Evolutionary conservation across 2,113 vertebrate species (phyloP), one percentile per base, ranked within the genome.

Genomic region (Numenius arquata): DNA sequence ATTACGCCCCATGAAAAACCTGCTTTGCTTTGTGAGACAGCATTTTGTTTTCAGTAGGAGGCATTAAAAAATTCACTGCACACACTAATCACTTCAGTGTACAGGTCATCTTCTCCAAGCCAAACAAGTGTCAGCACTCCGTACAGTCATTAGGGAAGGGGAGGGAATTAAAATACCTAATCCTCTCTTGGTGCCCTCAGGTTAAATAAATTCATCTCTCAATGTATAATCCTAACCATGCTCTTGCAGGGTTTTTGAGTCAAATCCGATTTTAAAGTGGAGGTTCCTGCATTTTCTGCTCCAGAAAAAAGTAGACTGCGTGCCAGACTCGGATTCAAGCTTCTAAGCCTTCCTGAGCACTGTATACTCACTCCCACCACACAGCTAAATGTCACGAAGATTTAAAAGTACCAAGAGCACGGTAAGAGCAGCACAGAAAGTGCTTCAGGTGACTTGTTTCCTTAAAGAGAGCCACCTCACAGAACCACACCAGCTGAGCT

Each of bases 131-230:
- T 93, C 95, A 96, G 88, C 92, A 88, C 18, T 95, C 58, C 76
- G 22, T 32, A 45, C 15, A 43, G 84, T 85, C 85, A 65, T 82
- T 83, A 96, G n/a, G 45, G n/a, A 80, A 91, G 90, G 25, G 40
- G 30, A 88, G 45, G 62, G 89, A 78, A 96, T 95, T 96, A 93
- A 94, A 91, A 56, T 73, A 75, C 6, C 63, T 94, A 93, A 96
- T 95, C 82, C 88, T 93, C 71, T 94, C 91, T 43, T 47, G 23
- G 82, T 93, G 82, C 67, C 47, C 50, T 80, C 78, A 71, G 73
- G 59, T 90, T 77, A 90, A 93, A 88, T 90, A 67, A 93, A 91
- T 90, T 89, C 5, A 74, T 90, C 63, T 85, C 65, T 80, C 63
- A 56, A 25, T 34, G 86, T 50, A 52, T 88, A 93, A 96, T 90